Evolutionary conservation across 2,888 invertebrate genomes (phyloP).

Genomic region (Diaperis boleti): DNA sequence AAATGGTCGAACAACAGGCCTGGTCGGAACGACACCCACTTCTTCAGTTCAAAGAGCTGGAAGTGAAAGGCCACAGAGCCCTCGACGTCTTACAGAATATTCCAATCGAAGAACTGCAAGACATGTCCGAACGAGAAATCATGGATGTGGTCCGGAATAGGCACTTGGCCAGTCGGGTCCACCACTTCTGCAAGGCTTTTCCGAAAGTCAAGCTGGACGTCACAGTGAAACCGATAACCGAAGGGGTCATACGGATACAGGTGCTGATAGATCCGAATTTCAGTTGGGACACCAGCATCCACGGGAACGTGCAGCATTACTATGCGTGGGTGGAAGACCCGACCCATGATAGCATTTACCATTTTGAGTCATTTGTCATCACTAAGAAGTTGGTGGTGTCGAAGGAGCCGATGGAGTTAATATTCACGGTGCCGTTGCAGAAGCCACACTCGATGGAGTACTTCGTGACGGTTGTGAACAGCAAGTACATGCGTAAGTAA

Average conservation of each 20-base stretch:
- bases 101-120: constrained; percentile 81
- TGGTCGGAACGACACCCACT: constrained; percentile 92
- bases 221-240: constrained; percentile 93
- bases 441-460: constrained; percentile 95
- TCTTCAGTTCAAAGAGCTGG: constrained; percentile 84
- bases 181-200: constrained; percentile 87
- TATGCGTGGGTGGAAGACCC: constrained; percentile 99
- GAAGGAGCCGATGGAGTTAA: constrained; percentile 83
- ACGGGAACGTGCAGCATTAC: constrained; percentile 86
- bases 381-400: constrained; percentile 65
- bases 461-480: constrained; percentile 87
- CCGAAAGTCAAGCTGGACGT: constrained; percentile 88
- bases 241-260: constrained; percentile 87
- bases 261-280: constrained; percentile 81
- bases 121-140: constrained; percentile 90
- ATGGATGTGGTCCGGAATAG: constrained; percentile 84
- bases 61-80: constrained; percentile 83
- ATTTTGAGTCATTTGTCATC: constrained; percentile 91
- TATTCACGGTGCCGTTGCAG: constrained; percentile 95
- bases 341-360: constrained; percentile 93
- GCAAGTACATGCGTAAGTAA: constrained; percentile 79
- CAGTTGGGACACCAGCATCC: constrained; percentile 91
- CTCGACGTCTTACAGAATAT: constrained; percentile 80
- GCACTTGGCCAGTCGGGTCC: constrained; percentile 80
- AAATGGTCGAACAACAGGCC: constrained; percentile 92